These are phyloP conservation scores for Mormyrus proboscirostris DNA, from an alignment of 2,797 vertebrate species.

Conservation along the genomic window DNA sequence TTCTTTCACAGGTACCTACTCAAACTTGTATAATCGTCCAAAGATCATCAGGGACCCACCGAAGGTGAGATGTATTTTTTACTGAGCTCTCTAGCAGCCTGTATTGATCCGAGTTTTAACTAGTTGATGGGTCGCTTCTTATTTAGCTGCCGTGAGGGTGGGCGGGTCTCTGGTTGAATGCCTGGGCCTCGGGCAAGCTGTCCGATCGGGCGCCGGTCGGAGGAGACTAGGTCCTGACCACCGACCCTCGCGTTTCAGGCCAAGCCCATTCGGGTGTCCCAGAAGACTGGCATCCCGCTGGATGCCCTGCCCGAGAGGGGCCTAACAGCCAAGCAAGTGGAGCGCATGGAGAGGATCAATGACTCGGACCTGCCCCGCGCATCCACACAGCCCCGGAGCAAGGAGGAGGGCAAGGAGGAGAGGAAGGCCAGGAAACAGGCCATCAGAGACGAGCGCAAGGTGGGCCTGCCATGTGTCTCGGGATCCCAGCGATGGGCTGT, in stretches of 20 bases:
- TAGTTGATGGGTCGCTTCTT: neutral
- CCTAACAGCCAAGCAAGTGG: slow-evolving; percentile 73
- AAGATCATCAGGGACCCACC: slow-evolving; percentile 80
- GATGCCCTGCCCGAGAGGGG: slow-evolving; percentile 69
- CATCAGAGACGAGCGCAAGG: slow-evolving; percentile 84
- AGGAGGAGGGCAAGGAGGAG: slow-evolving; percentile 72
- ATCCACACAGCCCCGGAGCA: slow-evolving; percentile 66
- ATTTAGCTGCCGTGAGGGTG: neutral
- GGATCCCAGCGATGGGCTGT: neutral
- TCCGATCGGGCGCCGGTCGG: neutral
- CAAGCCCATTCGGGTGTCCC: slow-evolving; percentile 75
- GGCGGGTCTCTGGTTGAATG: neutral
- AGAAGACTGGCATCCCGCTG: slow-evolving; percentile 82
- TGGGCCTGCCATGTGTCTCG: slow-evolving; percentile 35
- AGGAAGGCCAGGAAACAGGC: slow-evolving; percentile 76
- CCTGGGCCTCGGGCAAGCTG: neutral
- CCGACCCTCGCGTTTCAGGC: slow-evolving; percentile 45
- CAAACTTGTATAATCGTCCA: slow-evolving; percentile 90
- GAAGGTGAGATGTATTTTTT: slow-evolving; percentile 62
- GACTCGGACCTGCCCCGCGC: slow-evolving; percentile 73
- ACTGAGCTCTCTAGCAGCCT: neutral
- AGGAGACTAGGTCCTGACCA: neutral
- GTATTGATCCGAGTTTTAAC: neutral
- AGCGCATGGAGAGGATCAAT: slow-evolving; percentile 82
- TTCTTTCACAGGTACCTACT: slow-evolving; percentile 77